These are phyloP conservation scores for Leiothrix lutea DNA, from an alignment of 2,113 vertebrate genomes.

Conservation along the genomic window DNA sequence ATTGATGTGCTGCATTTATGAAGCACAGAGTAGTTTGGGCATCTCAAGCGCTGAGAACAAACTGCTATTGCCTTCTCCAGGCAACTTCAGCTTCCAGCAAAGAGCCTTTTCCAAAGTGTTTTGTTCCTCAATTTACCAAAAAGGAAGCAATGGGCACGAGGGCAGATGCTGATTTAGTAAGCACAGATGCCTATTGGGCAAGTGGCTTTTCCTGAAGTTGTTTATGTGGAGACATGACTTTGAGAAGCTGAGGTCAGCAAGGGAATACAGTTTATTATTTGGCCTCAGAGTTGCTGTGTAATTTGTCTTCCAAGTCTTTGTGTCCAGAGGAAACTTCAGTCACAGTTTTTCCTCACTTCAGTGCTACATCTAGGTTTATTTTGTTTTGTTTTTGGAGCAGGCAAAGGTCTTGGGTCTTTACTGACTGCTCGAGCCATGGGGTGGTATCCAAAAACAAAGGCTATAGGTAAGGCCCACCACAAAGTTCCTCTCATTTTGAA, in stretches of 20 bases:
- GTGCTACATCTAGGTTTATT: background rate
- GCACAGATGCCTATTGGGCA: background rate
- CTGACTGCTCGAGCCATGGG: background rate
- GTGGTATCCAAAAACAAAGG: background rate
- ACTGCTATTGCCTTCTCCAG: background rate
- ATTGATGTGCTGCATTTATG: background rate
- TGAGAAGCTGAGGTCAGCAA: conserved; percentile 42
- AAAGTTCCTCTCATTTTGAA: background rate
- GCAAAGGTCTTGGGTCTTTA: background rate
- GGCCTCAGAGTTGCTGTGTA: background rate
- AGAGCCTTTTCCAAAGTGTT: background rate
- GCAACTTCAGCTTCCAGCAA: background rate
- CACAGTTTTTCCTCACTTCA: background rate
- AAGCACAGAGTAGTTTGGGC: background rate
- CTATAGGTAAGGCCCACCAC: background rate
- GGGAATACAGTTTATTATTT: background rate
- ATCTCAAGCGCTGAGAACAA: background rate
- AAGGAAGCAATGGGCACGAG: conserved; percentile 31
- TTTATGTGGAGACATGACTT: conserved; percentile 14
- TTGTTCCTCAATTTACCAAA: conserved; percentile 14
- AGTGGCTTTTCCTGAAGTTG: conserved; percentile 50
- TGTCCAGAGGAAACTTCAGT: background rate
- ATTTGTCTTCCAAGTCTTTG: background rate
- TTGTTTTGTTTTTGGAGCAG: background rate
- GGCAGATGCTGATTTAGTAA: conserved; percentile 30